Percentiles rank a stretch among this genome's conserved stretches.
Conservation (phyloP, 1,140 invertebrate species). For the Drusus annulatus region DNA sequence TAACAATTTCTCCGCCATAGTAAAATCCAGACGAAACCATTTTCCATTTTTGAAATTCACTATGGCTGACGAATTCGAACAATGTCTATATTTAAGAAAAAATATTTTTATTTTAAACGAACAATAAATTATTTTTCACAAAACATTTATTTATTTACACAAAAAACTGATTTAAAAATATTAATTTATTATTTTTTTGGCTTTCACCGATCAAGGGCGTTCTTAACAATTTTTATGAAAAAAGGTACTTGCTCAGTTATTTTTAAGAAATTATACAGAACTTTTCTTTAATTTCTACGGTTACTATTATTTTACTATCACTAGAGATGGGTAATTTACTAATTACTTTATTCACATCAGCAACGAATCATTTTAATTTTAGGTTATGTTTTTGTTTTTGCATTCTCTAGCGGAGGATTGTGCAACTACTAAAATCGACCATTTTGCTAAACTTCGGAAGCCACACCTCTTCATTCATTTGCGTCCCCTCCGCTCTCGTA, state of each 20-base stretch:
- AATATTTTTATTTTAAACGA: background rate
- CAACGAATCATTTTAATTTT: constrained; percentile 40
- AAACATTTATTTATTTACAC: constrained; percentile 19
- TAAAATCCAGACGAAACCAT: constrained; percentile 44
- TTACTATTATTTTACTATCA: background rate
- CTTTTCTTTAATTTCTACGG: too few relatives aligned
- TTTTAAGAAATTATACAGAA: background rate
- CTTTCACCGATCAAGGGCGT: too few relatives aligned
- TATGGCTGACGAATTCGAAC: constrained; percentile 45
- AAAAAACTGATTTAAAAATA: background rate
- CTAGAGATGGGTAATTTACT: background rate
- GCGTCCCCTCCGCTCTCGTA: constrained; percentile 12
- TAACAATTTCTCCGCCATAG: constrained; percentile 35
- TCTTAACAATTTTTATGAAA: too few relatives aligned
- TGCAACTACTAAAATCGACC: constrained; percentile 48
- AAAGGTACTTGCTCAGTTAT: constrained; percentile 4
- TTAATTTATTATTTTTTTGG: too few relatives aligned
- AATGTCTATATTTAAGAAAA: constrained; percentile 31
- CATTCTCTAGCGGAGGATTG: constrained; percentile 46
- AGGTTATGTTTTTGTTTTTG: constrained; percentile 51
- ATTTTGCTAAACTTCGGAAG: constrained; percentile 47
- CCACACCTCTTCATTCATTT: constrained; percentile 52
- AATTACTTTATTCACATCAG: constrained; percentile 5
- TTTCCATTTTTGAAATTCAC: constrained; percentile 45
- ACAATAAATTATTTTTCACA: constrained; percentile 4